phyloP scores from a whole-genome alignment of 2,797 vertebrate species.

The Acanthurus leucopareius region DNA sequence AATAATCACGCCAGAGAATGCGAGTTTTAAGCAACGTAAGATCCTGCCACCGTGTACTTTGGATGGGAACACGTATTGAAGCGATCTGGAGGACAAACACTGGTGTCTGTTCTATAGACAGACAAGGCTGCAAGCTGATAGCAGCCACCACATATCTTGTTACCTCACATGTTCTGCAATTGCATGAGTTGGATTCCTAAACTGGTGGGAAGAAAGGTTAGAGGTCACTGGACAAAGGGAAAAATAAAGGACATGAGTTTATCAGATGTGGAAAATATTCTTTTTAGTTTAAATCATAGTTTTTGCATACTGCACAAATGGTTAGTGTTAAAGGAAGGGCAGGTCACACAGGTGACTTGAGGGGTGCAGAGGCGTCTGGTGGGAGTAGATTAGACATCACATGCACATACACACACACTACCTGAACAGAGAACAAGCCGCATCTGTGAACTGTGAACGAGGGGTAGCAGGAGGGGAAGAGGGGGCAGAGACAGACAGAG shows the following conservation, averaged over 20 bases:
- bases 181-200: conserved; percentile 46
- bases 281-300: conserved; percentile 13
- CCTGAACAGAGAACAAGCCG: conserved; percentile 76
- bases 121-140: conserved; percentile 79
- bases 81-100: conserved; percentile 77
- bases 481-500: conserved; percentile 65
- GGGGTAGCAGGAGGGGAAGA: conserved; percentile 64
- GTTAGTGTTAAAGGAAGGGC: conserved; percentile 30
- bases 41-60: conserved; percentile 67
- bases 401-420: conserved; percentile 52
- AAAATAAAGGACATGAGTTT: neutral
- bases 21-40: conserved; percentile 58
- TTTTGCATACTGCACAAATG: conserved; percentile 29
- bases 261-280: conserved; percentile 12
- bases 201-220: conserved; percentile 48
- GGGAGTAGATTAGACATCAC: conserved; percentile 93
- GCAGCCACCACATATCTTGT: conserved; percentile 67
- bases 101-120: conserved; percentile 74
- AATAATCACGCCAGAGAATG: conserved; percentile 75
- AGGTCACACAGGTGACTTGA: conserved; percentile 63
- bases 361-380: conserved; percentile 83
- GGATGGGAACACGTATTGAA: conserved; percentile 69
- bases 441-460: conserved; percentile 78
- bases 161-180: conserved; percentile 64
- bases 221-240: conserved; percentile 51